phyloP scores from a whole-genome alignment of 1,140 invertebrate genomes.

The Chionoecetes opilio region DNA sequence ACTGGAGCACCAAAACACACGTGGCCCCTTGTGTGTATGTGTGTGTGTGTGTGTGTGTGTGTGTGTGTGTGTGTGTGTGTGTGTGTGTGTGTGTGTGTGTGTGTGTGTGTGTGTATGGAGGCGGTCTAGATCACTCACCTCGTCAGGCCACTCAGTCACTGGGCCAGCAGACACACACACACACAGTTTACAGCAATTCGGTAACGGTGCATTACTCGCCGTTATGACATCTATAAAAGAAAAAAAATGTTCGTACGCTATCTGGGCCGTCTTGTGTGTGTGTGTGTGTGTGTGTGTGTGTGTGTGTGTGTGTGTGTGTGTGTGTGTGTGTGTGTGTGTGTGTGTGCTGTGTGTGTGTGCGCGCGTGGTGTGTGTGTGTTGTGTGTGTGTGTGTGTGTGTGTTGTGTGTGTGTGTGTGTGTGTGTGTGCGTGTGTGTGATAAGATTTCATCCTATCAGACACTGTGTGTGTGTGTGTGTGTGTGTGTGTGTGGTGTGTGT shows the following conservation, averaged over 20 bases:
- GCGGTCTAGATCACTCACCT: background rate
- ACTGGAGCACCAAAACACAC: background rate
- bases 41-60: background rate
- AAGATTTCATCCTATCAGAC: background rate
- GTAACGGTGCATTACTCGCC: conserved; percentile 15
- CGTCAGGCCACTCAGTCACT: conserved; percentile 1
- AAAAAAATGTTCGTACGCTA: background rate
- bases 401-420: conserved; percentile 45
- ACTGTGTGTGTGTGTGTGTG: background rate
- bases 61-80: background rate
- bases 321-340: background rate
- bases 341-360: no score
- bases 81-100: conserved; percentile 32
- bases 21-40: background rate
- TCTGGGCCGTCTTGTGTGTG: background rate
- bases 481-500: background rate
- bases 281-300: conserved; percentile 47
- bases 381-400: background rate
- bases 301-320: background rate
- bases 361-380: background rate
- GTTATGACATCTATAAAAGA: background rate
- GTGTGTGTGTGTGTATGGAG: background rate
- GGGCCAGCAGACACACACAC: background rate
- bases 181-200: background rate
- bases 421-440: background rate